Conservation (phyloP, 2,888 invertebrate species). For the Rhaphigaster nebulosa region DNA sequence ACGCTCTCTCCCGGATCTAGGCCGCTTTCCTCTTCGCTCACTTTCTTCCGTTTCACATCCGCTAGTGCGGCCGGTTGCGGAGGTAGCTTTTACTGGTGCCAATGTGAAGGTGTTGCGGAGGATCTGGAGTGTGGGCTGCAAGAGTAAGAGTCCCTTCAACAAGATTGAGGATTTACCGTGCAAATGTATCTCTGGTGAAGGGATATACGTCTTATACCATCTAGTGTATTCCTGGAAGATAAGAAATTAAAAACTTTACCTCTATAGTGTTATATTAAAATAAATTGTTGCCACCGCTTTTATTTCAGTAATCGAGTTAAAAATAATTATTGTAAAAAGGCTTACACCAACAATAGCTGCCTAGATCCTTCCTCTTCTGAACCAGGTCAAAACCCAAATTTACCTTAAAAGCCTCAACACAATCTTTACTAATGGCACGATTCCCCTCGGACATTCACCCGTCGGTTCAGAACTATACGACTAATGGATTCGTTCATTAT, state of each 20-base stretch:
- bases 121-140: constrained; percentile 17
- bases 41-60: constrained; percentile 49
- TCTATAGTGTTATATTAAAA: too few species aligned
- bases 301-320: too few species aligned
- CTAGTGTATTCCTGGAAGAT: too few species aligned
- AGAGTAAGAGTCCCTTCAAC: not conserved
- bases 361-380: not conserved
- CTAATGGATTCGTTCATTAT: not conserved
- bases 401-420: not conserved
- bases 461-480: not conserved
- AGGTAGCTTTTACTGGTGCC: not conserved
- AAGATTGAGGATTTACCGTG: not conserved
- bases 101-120: constrained; percentile 38
- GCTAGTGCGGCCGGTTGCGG: constrained; percentile 33
- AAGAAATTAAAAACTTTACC: too few species aligned
- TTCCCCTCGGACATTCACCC: not conserved
- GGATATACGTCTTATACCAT: too few species aligned
- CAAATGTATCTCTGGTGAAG: not conserved
- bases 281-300: too few species aligned
- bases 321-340: too few species aligned
- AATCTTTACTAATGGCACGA: too few species aligned
- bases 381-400: not conserved
- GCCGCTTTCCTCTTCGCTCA: constrained; percentile 49
- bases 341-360: not conserved
- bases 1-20: constrained; percentile 49